A percentile compares a stretch with the other conserved stretches of the same genome.
Conservation (phyloP, 2,888 invertebrate genomes). For the Sarcophaga carnaria region DNA sequence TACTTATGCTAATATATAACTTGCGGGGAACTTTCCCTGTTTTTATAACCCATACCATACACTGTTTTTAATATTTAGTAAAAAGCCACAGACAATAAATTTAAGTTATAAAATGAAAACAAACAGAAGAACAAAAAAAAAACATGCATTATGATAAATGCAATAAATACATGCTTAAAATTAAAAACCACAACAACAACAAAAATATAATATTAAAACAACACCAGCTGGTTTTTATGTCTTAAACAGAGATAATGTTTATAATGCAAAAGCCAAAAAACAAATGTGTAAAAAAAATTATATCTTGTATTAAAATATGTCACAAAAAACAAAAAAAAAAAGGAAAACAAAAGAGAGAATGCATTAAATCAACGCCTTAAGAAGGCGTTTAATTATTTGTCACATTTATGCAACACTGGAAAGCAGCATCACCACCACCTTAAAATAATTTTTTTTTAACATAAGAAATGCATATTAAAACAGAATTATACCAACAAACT, state of each 20-base stretch:
- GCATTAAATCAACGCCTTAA: constrained; percentile 50
- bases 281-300: neutral
- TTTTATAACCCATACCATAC: too few relatives aligned
- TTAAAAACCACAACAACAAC: neutral
- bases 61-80: too few relatives aligned
- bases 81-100: constrained; percentile 39
- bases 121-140: constrained; percentile 12
- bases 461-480: too few relatives aligned
- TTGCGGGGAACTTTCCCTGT: too few relatives aligned
- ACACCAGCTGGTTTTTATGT: constrained; percentile 58
- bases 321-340: too few relatives aligned
- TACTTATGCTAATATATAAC: too few relatives aligned
- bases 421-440: neutral
- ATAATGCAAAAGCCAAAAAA: neutral
- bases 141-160: constrained; percentile 34
- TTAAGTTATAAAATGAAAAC: neutral
- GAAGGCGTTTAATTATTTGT: constrained; percentile 66
- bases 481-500: too few relatives aligned
- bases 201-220: constrained; percentile 6
- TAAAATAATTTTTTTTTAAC: too few relatives aligned
- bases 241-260: constrained; percentile 54
- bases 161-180: constrained; percentile 34
- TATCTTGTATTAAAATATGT: too few relatives aligned
- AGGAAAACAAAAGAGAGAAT: neutral
- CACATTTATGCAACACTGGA: constrained; percentile 24